Percentiles rank a stretch among this genome's conserved stretches.
Conservation (phyloP, 2,797 vertebrate genomes). For the Heteromormyrus szaboi region DNA sequence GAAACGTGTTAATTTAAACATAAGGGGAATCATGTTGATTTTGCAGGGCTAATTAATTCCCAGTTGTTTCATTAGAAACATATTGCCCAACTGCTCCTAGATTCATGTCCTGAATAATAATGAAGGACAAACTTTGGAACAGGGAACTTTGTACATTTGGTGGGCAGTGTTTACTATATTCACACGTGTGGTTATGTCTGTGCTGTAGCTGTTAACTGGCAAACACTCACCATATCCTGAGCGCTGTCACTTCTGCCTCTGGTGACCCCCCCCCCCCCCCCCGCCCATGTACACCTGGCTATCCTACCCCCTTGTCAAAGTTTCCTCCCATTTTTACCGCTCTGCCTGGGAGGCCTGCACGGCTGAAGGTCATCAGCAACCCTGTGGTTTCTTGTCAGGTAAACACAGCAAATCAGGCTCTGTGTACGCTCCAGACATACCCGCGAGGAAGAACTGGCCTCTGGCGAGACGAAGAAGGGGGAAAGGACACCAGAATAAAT, state of each 20-base stretch:
- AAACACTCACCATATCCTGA: neutral
- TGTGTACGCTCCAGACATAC: conserved; percentile 41
- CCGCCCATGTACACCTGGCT: neutral
- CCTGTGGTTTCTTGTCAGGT: conserved; percentile 30
- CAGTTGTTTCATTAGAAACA: neutral
- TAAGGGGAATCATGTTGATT: neutral
- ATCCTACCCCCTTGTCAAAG: neutral
- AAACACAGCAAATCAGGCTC: conserved; percentile 48
- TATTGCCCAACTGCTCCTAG: neutral
- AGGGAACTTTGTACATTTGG: neutral
- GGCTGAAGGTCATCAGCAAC: neutral
- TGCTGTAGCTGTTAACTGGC: neutral
- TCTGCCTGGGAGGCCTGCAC: neutral
- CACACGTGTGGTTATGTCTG: neutral
- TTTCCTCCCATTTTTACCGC: neutral
- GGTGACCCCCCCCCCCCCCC: neutral
- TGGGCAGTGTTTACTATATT: neutral
- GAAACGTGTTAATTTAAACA: neutral
- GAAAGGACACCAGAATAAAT: neutral
- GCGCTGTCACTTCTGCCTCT: neutral
- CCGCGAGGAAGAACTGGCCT: conserved; percentile 39
- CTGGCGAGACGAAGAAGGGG: conserved; percentile 32
- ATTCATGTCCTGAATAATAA: neutral
- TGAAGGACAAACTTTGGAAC: neutral
- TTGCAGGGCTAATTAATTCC: conserved; percentile 4